Conservation (phyloP, 2,113 vertebrate genomes). For the Campylomormyrus tamandua region DNA sequence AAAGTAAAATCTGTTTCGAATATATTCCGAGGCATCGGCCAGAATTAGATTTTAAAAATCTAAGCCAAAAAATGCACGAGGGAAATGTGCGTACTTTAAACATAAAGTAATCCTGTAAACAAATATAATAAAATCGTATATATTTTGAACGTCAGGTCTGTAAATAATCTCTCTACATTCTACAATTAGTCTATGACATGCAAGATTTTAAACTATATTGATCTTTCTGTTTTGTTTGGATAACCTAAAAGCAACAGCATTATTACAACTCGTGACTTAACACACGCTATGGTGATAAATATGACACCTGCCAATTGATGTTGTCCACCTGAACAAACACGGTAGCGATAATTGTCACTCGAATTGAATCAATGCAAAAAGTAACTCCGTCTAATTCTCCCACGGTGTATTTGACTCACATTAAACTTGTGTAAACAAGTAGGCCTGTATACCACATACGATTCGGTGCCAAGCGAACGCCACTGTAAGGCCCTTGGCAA, state of each 20-base stretch:
- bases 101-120: not conserved
- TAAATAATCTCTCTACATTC: not conserved
- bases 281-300: not conserved
- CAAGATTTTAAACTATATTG: not conserved
- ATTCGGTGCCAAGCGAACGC: constrained; percentile 2
- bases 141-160: not conserved
- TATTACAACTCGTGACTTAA: not conserved
- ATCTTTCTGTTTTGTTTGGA: not conserved
- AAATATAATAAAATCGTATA: not conserved
- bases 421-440: not conserved
- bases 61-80: not conserved
- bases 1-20: not conserved
- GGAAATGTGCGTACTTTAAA: not conserved
- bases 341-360: constrained; percentile 46
- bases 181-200: not conserved
- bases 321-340: constrained; percentile 41
- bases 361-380: constrained; percentile 34
- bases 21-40: not conserved
- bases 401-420: constrained; percentile 35
- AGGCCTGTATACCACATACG: constrained; percentile 5
- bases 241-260: not conserved
- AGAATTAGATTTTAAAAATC: not conserved
- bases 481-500: constrained; percentile 1
- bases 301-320: not conserved
- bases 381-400: constrained; percentile 38